phyloP scores from a whole-genome alignment of 2,113 vertebrate genomes.

The Catagonus wagneri region DNA sequence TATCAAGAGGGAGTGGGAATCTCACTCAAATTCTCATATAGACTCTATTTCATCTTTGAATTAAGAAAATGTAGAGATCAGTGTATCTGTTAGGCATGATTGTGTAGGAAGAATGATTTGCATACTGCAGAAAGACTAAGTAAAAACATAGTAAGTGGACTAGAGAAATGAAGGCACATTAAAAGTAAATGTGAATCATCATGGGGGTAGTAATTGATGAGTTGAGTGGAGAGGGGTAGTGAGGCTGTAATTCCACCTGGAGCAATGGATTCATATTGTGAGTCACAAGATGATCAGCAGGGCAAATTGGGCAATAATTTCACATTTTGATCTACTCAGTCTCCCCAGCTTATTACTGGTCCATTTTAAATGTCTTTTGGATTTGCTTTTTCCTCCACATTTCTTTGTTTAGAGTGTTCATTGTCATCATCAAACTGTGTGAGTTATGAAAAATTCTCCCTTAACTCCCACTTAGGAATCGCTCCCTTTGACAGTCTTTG shows the following conservation, averaged over 20 bases:
- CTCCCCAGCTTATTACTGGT: not conserved
- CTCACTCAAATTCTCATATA: not conserved
- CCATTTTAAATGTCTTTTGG: not conserved
- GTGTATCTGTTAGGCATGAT: not conserved
- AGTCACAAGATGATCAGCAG: not conserved
- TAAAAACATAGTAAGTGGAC: not conserved
- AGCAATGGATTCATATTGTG: not conserved
- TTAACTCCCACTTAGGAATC: not conserved
- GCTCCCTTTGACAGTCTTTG: not conserved
- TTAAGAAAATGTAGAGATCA: not conserved
- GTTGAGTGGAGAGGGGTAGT: not conserved
- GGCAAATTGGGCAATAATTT: not conserved
- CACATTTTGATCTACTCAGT: not conserved
- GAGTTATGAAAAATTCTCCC: not conserved
- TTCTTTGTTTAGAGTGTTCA: not conserved
- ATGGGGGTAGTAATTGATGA: not conserved
- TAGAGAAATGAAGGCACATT: not conserved
- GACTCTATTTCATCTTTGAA: not conserved
- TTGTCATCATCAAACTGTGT: not conserved
- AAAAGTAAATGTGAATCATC: not conserved
- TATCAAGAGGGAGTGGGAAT: not conserved
- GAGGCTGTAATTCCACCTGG: not conserved
- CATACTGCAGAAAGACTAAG: not conserved
- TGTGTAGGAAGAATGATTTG: not conserved
- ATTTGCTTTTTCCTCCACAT: not conserved